Evolutionary conservation across 2,888 invertebrate genomes (phyloP).

Genomic region (Xylocampa areola): DNA sequence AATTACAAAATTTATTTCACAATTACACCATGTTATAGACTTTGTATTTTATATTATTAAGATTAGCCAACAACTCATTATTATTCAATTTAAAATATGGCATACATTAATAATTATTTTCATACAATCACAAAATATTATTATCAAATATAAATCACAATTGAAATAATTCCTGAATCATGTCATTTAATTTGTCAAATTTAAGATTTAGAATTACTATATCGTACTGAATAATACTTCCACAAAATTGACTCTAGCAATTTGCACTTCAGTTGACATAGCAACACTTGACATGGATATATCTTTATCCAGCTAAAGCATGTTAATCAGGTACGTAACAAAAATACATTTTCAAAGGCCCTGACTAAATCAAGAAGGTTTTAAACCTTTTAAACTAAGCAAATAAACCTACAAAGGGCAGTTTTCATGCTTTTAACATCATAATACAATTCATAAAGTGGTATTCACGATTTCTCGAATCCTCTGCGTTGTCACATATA

Average conservation of each 20-base stretch:
- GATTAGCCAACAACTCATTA: no score
- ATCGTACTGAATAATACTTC: no score
- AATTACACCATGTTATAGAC: no score
- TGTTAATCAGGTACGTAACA: conserved; percentile 19
- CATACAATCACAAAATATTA: no score
- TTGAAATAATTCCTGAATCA: no score
- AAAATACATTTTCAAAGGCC: conserved; percentile 8
- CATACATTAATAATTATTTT: no score
- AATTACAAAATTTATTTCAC: no score
- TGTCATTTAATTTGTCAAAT: no score
- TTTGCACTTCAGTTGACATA: conserved; percentile 11
- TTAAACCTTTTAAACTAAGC: conserved; percentile 19
- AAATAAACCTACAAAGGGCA: conserved; percentile 32
- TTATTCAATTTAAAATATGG: no score
- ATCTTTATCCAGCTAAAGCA: background rate
- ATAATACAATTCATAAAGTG: conserved; percentile 29
- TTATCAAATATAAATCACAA: no score
- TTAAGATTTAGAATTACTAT: no score
- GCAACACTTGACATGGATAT: conserved; percentile 29
- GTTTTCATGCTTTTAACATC: conserved; percentile 5
- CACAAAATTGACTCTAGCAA: background rate
- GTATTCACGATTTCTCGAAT: conserved; percentile 45
- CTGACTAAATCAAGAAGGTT: conserved; percentile 15
- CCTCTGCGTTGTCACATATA: conserved; percentile 17
- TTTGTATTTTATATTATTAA: no score